These are phyloP conservation scores for Mythimna loreyi DNA, from an alignment of 2,888 invertebrate genomes.

Conservation along the genomic window DNA sequence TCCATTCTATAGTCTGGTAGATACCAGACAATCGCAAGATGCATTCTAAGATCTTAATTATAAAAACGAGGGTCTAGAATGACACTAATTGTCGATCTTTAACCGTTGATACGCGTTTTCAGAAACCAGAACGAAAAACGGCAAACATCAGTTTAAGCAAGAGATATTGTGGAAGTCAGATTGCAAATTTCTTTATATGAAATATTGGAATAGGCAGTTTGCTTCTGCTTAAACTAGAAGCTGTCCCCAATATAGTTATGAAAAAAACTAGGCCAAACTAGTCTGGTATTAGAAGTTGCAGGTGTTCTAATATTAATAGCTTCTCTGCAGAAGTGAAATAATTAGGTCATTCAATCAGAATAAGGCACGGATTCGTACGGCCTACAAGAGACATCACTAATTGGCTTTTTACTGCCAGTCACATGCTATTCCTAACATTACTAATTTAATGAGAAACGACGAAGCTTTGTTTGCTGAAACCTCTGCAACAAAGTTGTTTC, in stretches of 20 bases:
- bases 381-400: conserved; percentile 22
- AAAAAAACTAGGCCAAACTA: background rate
- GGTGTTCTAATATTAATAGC: conserved; percentile 16
- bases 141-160: background rate
- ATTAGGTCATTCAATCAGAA: conserved; percentile 15
- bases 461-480: background rate
- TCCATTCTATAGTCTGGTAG: no score
- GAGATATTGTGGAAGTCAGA: no score
- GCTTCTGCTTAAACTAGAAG: background rate
- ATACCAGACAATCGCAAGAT: no score
- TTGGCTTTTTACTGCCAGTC: background rate
- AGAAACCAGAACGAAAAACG: background rate
- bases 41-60: no score
- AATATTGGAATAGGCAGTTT: background rate
- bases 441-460: background rate
- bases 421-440: conserved; percentile 3
- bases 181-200: background rate
- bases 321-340: background rate
- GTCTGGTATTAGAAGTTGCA: background rate
- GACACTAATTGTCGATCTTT: background rate
- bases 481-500: background rate
- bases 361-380: background rate
- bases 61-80: no score
- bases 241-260: background rate
- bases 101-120: background rate